Evolutionary conservation across 2,797 vertebrate genomes (phyloP).

Genomic region (Hylomyscus alleni): DNA sequence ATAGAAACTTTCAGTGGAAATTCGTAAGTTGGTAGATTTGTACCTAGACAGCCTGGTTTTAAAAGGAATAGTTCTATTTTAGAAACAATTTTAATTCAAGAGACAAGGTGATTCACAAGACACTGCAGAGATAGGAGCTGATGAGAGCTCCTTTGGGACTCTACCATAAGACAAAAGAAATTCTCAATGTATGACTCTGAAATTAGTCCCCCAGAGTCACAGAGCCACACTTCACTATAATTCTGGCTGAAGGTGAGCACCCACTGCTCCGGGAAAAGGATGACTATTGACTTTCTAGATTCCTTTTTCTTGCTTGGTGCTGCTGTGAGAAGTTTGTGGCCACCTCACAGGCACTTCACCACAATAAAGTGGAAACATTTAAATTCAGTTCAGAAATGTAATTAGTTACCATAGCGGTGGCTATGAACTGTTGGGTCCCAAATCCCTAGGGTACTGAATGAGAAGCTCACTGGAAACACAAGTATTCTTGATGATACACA

Average conservation of each 20-base stretch:
- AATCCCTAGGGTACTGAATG: not conserved
- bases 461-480: constrained; percentile 11
- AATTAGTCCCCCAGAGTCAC: not conserved
- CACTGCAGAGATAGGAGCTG: not conserved
- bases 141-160: not conserved
- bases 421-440: not conserved
- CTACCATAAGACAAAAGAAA: not conserved
- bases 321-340: not conserved
- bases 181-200: not conserved
- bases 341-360: not conserved
- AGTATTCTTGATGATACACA: not conserved
- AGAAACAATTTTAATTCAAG: not conserved
- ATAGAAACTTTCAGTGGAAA: not conserved
- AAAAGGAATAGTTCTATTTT: constrained; percentile 34
- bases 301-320: not conserved
- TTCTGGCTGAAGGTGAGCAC: not conserved
- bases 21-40: not conserved
- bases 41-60: not conserved
- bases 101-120: not conserved
- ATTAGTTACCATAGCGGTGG: not conserved
- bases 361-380: not conserved
- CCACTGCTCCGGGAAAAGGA: not conserved
- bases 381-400: not conserved
- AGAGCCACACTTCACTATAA: not conserved
- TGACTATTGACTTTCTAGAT: not conserved